Base-by-base conservation (phyloP, 1,140 invertebrate genomes). In the Sinonovacula constricta region DNA sequence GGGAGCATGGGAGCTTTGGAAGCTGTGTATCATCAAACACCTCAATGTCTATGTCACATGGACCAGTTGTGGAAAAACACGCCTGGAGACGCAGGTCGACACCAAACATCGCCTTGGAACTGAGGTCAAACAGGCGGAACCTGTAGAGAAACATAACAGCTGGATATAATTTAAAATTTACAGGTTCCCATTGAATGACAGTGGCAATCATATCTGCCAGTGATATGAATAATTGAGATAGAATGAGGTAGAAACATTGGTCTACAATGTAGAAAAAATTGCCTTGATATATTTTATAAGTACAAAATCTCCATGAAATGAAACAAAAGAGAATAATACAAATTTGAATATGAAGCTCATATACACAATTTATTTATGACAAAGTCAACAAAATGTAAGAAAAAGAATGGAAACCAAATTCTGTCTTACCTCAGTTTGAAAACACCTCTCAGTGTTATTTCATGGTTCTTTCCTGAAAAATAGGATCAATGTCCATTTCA, bases 301-400 rank as follows among this genome's bases (percentile, higher is more conserved):
- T n/a, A n/a, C n/a, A n/a, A n/a, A n/a, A n/a, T n/a, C n/a, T n/a
- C n/a, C n/a, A n/a, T n/a, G n/a, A n/a, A n/a, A n/a, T n/a, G n/a
- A n/a, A n/a, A n/a, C n/a, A n/a, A n/a, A n/a, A n/a, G n/a, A n/a
- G n/a, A n/a, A n/a, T n/a, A 34, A 54, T 34, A n/a, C 18, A 54
- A 22, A 68, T 22, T 2, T 30, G 15, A 3, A 54, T 10, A 28
- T 56, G n/a, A 1, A 68, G 30, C 1, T 54, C 45, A 51, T 30
- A 68, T 7, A 54, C 26, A 3, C 66, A 49, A 3, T 56, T 68
- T 1, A 14, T 54, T 51, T 7, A n/a, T 54, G 49, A 33, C 56
- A 28, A 34, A 54, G 28, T 28, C 53, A 54, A 22, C 66, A 53
- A 30, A 68, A 54, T 33, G 49, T 68, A 53, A n/a, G 56, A 68